Percentiles rank a stretch among this genome's conserved stretches.
Conservation (phyloP, 2,113 vertebrate species). For the Rhynchomys soricoides region DNA sequence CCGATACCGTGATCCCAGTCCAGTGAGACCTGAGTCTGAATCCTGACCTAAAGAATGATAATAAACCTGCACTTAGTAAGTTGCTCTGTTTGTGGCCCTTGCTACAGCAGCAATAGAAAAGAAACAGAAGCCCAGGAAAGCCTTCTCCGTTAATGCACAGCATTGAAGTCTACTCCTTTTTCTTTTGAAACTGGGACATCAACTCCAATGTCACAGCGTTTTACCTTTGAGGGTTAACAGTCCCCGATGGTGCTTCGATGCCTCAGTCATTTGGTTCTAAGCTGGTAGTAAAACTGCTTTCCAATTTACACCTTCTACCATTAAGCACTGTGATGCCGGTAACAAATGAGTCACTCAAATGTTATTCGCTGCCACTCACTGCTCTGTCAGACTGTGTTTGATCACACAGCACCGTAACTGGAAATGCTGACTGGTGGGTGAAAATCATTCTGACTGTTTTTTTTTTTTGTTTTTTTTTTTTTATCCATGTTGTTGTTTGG, state of each 20-base stretch:
- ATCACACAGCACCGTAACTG: conserved; percentile 97
- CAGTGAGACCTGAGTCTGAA: neutral
- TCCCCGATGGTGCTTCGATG: conserved; percentile 91
- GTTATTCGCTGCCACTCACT: conserved; percentile 95
- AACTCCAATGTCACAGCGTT: neutral
- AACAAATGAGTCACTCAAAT: conserved; percentile 91
- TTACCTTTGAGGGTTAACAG: conserved; percentile 82
- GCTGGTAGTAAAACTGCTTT: conserved; percentile 94
- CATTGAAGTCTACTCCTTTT: neutral
- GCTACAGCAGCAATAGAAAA: neutral
- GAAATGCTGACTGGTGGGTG: neutral
- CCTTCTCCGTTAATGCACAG: neutral
- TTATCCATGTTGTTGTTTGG: neutral
- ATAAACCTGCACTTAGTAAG: neutral
- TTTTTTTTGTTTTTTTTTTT: neutral
- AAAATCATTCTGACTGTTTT: neutral
- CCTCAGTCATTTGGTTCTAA: conserved; percentile 93
- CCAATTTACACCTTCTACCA: conserved; percentile 93
- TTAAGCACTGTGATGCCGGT: conserved; percentile 93
- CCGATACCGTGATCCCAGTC: neutral
- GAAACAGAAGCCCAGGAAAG: neutral
- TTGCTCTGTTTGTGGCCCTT: neutral
- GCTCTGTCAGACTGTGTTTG: conserved; percentile 96
- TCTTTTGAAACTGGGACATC: neutral
- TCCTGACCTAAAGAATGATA: neutral